phyloP scores from a whole-genome alignment of 2,113 vertebrate genomes.

The human region GRCh38 chr5:99666501-99667000 shows the following conservation, averaged over 20 bases:
- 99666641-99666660: constrained; percentile 39
- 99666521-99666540: constrained; percentile 75
- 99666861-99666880: neutral
- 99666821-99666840: neutral
- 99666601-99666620: constrained; percentile 64
- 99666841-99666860: neutral
- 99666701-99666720: constrained; percentile 37
- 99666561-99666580: constrained; percentile 78
- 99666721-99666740: constrained; percentile 33
- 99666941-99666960: neutral
- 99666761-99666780: constrained; percentile 29
- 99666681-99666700: neutral
- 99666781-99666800: neutral
- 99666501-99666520: constrained; percentile 65
- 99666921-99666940: neutral
- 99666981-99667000: neutral
- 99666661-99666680: constrained; percentile 59
- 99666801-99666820: neutral
- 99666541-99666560: constrained; percentile 70
- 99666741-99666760: neutral
- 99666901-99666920: neutral
- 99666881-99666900: neutral
- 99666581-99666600: constrained; percentile 70
- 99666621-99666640: constrained; percentile 75
- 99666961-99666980: neutral